Evolutionary conservation across 2,797 vertebrate species (phyloP), one percentile per base, ranked within the genome.

Genomic region (Phrynocephalus guinanensis): DNA sequence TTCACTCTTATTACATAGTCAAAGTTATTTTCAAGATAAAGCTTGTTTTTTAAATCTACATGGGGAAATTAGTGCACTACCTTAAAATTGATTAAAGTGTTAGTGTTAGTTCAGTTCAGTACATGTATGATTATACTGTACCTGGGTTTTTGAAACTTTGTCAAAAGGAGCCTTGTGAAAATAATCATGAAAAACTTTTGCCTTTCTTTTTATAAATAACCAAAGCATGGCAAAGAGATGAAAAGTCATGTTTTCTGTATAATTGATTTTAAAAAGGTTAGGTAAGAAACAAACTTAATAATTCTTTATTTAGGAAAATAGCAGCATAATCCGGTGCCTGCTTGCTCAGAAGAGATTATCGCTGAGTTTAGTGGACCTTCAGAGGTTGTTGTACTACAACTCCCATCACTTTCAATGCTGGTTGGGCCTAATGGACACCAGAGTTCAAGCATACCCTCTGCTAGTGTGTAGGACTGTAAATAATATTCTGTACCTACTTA

Each of bases 261-360:
- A 82, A 15, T 15, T 72, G 33, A 63, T 75, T 13, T 18, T 60
- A 66, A 67, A 66, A 76, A 22, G 11, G 13, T 84, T 28, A 93
- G 91, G 56, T 83, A 90, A 87, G 88, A 86, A 93, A 90, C 77
- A 92, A 93, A 90, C 88, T 86, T 87, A 79, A 76, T 56, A 10
- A 38, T 60, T 72, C 15, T 38, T 72, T 72, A 4, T 75, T 82
- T 24, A 13, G 20, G 56, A 76, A 76, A 76, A 67, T 33, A 91
- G 83, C 66, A 90, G 28, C 9, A 63, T 7, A 44, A 30, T 66
- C 20, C 48, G 70, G 26, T 50, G 44, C 44, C 2, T 7, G 11
- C 26, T 10, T 75, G 13, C 30, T 75, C 24, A 44, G 33, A 60
- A 9, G 0, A 67, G 16, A 20, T 22, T 33, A 60, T 84, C 56